These are phyloP conservation scores for Ypsolopha scabrella DNA, from an alignment of 2,888 invertebrate species.

Conservation along the genomic window DNA sequence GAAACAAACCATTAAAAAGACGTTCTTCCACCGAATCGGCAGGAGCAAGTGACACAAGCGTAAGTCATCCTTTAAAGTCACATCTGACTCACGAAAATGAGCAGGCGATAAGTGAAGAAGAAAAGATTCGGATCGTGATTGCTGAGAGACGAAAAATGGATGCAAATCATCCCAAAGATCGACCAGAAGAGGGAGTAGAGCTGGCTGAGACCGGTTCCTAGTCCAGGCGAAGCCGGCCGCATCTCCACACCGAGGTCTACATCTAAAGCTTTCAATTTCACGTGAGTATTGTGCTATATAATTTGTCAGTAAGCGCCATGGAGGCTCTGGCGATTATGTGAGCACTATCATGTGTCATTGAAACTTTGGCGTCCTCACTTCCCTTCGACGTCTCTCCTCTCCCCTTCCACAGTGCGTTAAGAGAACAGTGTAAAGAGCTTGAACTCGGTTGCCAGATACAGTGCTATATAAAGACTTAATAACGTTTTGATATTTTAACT, in stretches of 20 bases:
- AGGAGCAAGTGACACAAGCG: conserved; percentile 18
- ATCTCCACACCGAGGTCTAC: conserved; percentile 62
- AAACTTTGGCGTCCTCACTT: conserved; percentile 14
- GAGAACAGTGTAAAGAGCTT: conserved; percentile 37
- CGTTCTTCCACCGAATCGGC: conserved; percentile 40
- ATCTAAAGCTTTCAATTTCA: conserved; percentile 30
- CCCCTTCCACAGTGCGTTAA: conserved; percentile 30
- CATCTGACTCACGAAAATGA: conserved; percentile 30
- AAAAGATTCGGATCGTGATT: conserved; percentile 73
- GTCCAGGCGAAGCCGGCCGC: conserved; percentile 68
- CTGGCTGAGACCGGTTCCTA: conserved; percentile 58
- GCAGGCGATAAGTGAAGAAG: conserved; percentile 47
- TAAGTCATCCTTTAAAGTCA: conserved; percentile 25
- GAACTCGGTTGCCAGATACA: conserved; percentile 45
- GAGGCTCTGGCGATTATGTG: too few relatives aligned
- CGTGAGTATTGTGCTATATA: too few relatives aligned
- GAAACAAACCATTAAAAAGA: conserved; percentile 40
- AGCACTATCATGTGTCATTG: too few relatives aligned
- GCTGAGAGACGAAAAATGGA: conserved; percentile 72
- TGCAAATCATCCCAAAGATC: conserved; percentile 35
- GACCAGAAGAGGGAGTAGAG: conserved; percentile 44
- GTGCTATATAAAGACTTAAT: background rate
- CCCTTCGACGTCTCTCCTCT: conserved; percentile 20
- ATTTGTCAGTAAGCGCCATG: too few relatives aligned
- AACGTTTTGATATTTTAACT: background rate